Evolutionary conservation across 2,888 invertebrate genomes (phyloP), one percentile per base, ranked within the genome.

Genomic region (Melinaea menophilus): DNA sequence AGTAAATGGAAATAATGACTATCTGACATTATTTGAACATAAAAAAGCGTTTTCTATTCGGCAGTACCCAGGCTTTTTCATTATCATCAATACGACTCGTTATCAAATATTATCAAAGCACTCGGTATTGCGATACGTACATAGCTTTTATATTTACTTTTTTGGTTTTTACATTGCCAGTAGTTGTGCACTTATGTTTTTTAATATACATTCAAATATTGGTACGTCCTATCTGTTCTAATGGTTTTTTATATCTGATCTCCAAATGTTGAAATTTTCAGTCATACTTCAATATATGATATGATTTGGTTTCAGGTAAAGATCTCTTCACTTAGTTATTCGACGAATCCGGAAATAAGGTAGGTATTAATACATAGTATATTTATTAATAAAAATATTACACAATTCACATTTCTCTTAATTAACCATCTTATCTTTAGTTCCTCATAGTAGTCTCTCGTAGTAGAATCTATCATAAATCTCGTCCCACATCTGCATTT

Each of bases 401-500:
- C n/a, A 13, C n/a, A n/a, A 48, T n/a, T 13, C 48, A 22, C 51
- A 37, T 35, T 31, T 3, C 9, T 22, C 41, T 0, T 51, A 35
- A 54, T n/a, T 12, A 48, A 55, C 47, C 31, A n/a, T 22, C 3
- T 22, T 41, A 12, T 12, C 35, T 46, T 46, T n/a, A 35, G 22
- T 22, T 22, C 22, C 37, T 61, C 37, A 45, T 22, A 71, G 65
- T 56, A 78, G 75, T 59, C 76, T 78, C 13, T 71, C 71, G 63
- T 83, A 84, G 66, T 86, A 86, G 68, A 81, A 84, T 68, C 82
- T 85, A n/a, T 88, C 82, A 69, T 87, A 90, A 48, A 89, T 74
- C 22, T 83, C 80, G 59, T 85, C 81, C 90, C 90, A 90, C 73
- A 84, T 70, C 31, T 73, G 72, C 11, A 70, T 63, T 0, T 75